A percentile compares a stretch with the other conserved stretches of the same genome.
Conservation (phyloP, 2,888 invertebrate species). For the Brachyptera risi region DNA sequence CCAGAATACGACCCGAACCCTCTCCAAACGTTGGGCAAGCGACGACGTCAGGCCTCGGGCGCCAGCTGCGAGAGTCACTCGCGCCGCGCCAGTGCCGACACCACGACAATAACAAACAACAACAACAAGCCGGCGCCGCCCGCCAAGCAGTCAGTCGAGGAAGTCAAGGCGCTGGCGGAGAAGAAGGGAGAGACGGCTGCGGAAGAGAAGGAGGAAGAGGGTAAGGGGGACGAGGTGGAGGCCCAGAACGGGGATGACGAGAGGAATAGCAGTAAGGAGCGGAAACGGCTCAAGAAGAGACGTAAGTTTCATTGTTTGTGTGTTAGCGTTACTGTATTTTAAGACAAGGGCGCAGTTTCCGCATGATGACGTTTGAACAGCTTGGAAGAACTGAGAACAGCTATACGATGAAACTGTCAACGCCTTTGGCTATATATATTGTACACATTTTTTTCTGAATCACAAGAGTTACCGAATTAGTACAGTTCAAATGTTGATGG, state of each 20-base stretch:
- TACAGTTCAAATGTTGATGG: too few relatives aligned
- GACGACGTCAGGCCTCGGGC: slow-evolving; percentile 66
- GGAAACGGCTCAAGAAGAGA: slow-evolving; percentile 65
- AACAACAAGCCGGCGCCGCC: not conserved
- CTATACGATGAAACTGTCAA: too few relatives aligned
- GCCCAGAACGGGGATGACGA: not conserved
- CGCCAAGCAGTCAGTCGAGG: slow-evolving; percentile 16
- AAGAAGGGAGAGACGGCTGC: slow-evolving; percentile 34
- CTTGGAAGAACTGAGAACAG: too few relatives aligned
- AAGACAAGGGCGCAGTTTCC: too few relatives aligned
- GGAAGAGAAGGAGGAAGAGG: slow-evolving; percentile 47
- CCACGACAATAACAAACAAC: slow-evolving; percentile 29
- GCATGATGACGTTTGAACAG: too few relatives aligned
- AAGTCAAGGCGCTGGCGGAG: slow-evolving; percentile 16
- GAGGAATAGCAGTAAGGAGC: slow-evolving; percentile 35
- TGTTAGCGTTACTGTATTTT: too few relatives aligned
- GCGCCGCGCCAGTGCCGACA: slow-evolving; percentile 29
- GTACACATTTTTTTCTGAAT: too few relatives aligned
- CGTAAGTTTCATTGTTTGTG: too few relatives aligned
- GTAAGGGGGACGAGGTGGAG: not conserved
- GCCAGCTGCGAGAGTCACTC: slow-evolving; percentile 54
- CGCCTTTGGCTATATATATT: too few relatives aligned
- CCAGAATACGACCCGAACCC: slow-evolving; percentile 82
- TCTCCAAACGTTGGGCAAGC: slow-evolving; percentile 67
- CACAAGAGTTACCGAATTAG: too few relatives aligned